phyloP scores from a whole-genome alignment of 2,888 invertebrate genomes.

The Ecliptopera silaceata region DNA sequence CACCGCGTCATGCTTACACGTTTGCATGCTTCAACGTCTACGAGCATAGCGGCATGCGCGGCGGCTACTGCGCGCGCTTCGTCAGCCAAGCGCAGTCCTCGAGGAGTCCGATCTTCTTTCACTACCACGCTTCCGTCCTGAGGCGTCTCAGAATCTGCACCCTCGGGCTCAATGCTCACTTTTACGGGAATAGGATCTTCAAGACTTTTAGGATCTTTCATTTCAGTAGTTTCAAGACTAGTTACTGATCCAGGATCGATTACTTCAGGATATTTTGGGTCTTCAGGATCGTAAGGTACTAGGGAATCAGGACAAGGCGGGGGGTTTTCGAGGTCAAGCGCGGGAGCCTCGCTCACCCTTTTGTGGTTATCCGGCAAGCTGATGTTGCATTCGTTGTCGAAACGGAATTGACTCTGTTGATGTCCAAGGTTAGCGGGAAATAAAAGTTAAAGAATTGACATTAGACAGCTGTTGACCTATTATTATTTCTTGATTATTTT shows the following conservation, averaged over 20 bases:
- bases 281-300: conserved; percentile 16
- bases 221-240: background rate
- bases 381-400: conserved; percentile 99
- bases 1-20: conserved; percentile 86
- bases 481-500: too few relatives aligned
- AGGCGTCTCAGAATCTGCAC: conserved; percentile 60
- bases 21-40: conserved; percentile 86
- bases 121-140: conserved; percentile 70
- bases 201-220: background rate
- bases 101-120: conserved; percentile 74
- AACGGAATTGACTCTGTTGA: conserved; percentile 98
- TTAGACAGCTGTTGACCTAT: background rate
- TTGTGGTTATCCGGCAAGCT: conserved; percentile 99
- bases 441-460: conserved; percentile 42
- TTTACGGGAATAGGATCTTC: conserved; percentile 29
- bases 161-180: conserved; percentile 39
- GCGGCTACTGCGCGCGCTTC: conserved; percentile 78
- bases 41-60: conserved; percentile 80
- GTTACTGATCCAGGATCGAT: background rate
- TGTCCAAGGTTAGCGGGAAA: conserved; percentile 71
- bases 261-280: conserved; percentile 7
- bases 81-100: conserved; percentile 72
- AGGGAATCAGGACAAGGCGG: conserved; percentile 41
- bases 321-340: conserved; percentile 65
- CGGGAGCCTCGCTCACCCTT: conserved; percentile 92